phyloP scores from a whole-genome alignment of 2,797 vertebrate species.

The Cyclopterus lumpus region DNA sequence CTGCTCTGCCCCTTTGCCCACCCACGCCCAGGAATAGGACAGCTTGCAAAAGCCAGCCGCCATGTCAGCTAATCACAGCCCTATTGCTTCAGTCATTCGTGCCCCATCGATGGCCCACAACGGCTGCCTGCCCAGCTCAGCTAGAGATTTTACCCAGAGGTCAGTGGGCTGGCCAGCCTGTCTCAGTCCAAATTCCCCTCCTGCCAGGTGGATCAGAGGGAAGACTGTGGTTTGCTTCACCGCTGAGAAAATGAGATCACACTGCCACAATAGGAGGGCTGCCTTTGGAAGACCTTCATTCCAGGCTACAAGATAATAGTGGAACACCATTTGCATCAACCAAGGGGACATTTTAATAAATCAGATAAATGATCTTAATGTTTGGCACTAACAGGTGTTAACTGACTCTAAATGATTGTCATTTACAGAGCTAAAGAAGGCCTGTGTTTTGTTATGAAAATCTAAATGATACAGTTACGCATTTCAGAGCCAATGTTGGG shows the following conservation, averaged over 20 bases:
- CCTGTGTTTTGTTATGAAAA: conserved; percentile 44
- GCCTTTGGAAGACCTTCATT: conserved; percentile 78
- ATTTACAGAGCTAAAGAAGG: conserved; percentile 47
- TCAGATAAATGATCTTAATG: conserved; percentile 71
- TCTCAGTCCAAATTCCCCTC: conserved; percentile 71
- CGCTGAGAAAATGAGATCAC: conserved; percentile 79
- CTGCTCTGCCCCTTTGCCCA: conserved; percentile 73
- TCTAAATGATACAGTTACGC: conserved; percentile 18
- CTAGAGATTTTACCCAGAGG: conserved; percentile 78
- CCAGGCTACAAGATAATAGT: conserved; percentile 71
- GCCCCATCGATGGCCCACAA: conserved; percentile 65
- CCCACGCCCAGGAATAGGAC: conserved; percentile 77
- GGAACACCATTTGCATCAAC: conserved; percentile 78
- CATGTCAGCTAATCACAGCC: conserved; percentile 84
- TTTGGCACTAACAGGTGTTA: conserved; percentile 64
- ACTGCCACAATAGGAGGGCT: conserved; percentile 69
- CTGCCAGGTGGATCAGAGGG: conserved; percentile 79
- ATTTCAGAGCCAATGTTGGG: neutral
- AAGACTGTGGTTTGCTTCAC: conserved; percentile 66
- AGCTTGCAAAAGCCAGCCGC: conserved; percentile 85
- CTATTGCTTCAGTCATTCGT: conserved; percentile 76
- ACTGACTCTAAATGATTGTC: conserved; percentile 58
- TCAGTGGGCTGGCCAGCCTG: conserved; percentile 70
- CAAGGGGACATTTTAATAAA: conserved; percentile 73
- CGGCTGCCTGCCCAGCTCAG: conserved; percentile 68